Evolutionary conservation across 2,888 invertebrate species (phyloP), one percentile per base, ranked within the genome.

Genomic region (Drosophila neotestacea): DNA sequence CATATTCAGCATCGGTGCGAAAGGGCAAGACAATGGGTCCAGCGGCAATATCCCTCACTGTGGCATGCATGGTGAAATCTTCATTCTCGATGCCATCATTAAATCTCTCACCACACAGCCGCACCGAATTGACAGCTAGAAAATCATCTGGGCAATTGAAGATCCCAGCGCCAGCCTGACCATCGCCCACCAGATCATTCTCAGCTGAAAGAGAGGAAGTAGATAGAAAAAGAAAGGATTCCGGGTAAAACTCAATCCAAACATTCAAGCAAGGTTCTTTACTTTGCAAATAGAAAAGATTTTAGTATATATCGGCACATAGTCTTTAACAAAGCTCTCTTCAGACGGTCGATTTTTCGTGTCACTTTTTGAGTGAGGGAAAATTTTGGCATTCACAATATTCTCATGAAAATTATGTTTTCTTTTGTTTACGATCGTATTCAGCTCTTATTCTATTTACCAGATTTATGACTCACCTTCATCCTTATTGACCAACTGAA

Each of bases 101-200:
- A 13, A 96, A 93, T 36, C 95, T 93, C 59, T 96, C 95, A 0
- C 96, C 96, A 81, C 96, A 96, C 4, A 96, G 92, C 60, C 96
- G 93, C 28, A 95, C 94, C 11, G 95, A 95, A 55, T 95, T 94
- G 70, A 96, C 93, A 2, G 95, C 93, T 47, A 96, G 93, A 93
- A 95, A 96, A 90, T 96, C 96, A 76, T 95, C 95, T 0, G 96
- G 96, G 89, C 96, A 96, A 91, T 96, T 95, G 81, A 95, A 94
- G 60, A 95, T 94, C 84, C 96, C 96, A 50, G 95, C 95, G 0
- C 96, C 96, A 1, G 96, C 96, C 91, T 96, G 95, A 1, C 94
- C 94, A 34, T 94, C 94, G 3, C 95, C 94, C 38, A 95, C 94
- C 5, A 95, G 93, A 69, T 94, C 93, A 41, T 94, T 92, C 32